Conservation (phyloP, 2,797 vertebrate genomes). For the Micromesistius poutassou region DNA sequence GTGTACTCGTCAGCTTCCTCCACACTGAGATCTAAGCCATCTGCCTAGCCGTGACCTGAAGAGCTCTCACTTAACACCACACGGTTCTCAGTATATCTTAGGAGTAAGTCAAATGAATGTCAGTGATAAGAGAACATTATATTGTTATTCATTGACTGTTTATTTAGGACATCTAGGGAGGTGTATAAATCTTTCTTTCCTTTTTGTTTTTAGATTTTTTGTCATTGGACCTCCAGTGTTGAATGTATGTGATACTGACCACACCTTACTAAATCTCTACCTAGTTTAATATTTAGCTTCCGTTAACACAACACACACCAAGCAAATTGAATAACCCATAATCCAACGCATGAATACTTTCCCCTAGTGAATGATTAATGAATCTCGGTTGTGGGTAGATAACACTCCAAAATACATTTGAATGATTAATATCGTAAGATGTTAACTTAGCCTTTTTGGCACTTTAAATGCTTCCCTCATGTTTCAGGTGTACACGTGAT, state of each 20-base stretch:
- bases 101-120: slow-evolving; percentile 56
- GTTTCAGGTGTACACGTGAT: not conserved
- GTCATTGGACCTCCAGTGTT: not conserved
- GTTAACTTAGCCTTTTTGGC: not conserved
- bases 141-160: slow-evolving; percentile 30
- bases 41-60: slow-evolving; percentile 57
- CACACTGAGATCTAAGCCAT: slow-evolving; percentile 40
- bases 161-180: slow-evolving; percentile 24
- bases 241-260: not conserved
- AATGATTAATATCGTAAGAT: not conserved
- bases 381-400: not conserved
- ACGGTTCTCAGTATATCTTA: slow-evolving; percentile 60
- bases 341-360: not conserved
- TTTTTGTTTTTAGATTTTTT: slow-evolving; percentile 23
- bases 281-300: slow-evolving; percentile 1
- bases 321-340: not conserved
- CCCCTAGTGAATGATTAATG: not conserved
- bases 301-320: not conserved
- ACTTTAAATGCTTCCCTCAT: not conserved
- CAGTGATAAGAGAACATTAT: slow-evolving; percentile 40
- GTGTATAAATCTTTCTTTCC: not conserved
- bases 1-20: slow-evolving; percentile 12
- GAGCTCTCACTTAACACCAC: slow-evolving; percentile 59
- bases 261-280: not conserved
- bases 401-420: not conserved